phyloP scores from a whole-genome alignment of 2,113 vertebrate species.

The Rhinichthys klamathensis region DNA sequence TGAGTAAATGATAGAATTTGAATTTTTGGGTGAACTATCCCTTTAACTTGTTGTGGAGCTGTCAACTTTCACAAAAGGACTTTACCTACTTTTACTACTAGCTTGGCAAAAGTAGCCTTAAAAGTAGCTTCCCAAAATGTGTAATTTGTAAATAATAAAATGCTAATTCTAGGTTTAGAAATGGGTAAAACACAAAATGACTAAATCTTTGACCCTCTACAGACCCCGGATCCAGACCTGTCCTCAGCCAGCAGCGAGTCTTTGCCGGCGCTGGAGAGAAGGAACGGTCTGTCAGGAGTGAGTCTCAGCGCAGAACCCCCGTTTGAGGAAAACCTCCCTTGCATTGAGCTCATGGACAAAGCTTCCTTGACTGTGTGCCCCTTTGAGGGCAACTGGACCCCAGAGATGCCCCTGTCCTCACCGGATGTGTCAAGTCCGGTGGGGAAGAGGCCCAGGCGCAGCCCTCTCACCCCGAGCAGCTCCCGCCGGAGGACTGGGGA shows the following conservation, averaged over 20 bases:
- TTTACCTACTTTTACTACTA: background rate
- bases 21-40: too few species aligned
- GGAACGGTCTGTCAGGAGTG: conserved; percentile 64
- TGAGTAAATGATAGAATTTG: too few species aligned
- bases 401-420: conserved; percentile 27
- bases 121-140: background rate
- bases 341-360: conserved; percentile 39
- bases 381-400: conserved; percentile 60
- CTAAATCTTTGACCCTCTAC: conserved; percentile 38
- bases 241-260: conserved; percentile 55
- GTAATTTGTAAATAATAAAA: background rate
- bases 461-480: conserved; percentile 28
- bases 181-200: background rate
- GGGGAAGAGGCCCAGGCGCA: conserved; percentile 57
- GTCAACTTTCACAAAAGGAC: background rate
- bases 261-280: conserved; percentile 60
- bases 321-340: conserved; percentile 47
- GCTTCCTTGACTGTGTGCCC: conserved; percentile 55
- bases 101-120: background rate
- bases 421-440: conserved; percentile 41
- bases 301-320: conserved; percentile 61
- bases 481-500: conserved; percentile 54
- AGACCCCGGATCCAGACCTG: conserved; percentile 52
- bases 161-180: background rate
- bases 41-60: background rate